Conservation (phyloP, 2,113 vertebrate genomes). For the Scytalopus superciliaris region DNA sequence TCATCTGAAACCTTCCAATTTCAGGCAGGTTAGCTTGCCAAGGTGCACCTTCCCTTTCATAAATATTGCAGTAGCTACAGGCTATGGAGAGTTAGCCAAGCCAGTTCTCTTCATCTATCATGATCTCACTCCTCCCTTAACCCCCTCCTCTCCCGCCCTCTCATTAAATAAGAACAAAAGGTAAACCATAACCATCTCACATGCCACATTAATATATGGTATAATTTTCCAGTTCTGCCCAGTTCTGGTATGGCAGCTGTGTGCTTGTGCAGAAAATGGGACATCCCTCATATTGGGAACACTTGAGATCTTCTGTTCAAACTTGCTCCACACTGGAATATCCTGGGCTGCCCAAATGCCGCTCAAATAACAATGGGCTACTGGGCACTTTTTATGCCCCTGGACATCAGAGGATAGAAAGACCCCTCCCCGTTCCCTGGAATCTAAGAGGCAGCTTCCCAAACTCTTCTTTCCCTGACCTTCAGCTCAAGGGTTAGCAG, state of each 20-base stretch:
- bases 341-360: background rate
- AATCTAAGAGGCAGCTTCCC: background rate
- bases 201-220: constrained; percentile 21
- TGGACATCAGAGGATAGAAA: background rate
- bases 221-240: constrained; percentile 58
- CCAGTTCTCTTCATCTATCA: constrained; percentile 65
- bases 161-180: constrained; percentile 72
- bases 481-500: background rate
- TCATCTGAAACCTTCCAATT: constrained; percentile 68
- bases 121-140: constrained; percentile 59
- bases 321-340: background rate
- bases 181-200: constrained; percentile 50
- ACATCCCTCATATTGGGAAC: background rate
- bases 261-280: background rate
- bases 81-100: constrained; percentile 72
- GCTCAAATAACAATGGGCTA: background rate
- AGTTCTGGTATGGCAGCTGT: constrained; percentile 23
- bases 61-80: constrained; percentile 62
- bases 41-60: constrained; percentile 71
- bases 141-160: constrained; percentile 45
- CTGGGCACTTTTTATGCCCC: background rate
- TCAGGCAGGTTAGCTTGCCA: constrained; percentile 63
- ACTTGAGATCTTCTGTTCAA: background rate
- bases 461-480: background rate
- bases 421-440: background rate